phyloP scores from a whole-genome alignment of 64 coral and sea anemone species.

The Pocillopora verrucosa region DNA sequence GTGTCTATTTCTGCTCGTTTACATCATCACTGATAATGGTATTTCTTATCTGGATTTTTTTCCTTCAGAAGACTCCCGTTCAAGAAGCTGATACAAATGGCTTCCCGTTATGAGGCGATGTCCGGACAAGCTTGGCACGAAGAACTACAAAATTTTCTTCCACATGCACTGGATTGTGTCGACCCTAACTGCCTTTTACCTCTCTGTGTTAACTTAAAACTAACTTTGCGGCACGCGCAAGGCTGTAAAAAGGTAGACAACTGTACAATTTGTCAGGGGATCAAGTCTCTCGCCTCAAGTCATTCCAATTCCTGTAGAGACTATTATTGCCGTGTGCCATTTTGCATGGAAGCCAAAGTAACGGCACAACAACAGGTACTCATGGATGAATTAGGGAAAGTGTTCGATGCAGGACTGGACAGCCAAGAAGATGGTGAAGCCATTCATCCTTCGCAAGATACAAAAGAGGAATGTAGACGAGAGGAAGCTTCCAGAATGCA shows the following conservation, averaged over 20 bases:
- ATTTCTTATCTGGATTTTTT: too few species aligned
- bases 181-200: conserved; percentile 1
- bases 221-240: conserved; percentile 11
- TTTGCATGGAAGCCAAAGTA: conserved; percentile 30
- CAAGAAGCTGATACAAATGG: not conserved
- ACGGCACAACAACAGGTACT: conserved; percentile 14
- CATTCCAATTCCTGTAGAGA: conserved; percentile 33
- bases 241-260: conserved; percentile 7
- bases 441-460: too few species aligned
- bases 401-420: not conserved
- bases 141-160: conserved; percentile 23
- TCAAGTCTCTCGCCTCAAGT: conserved; percentile 11
- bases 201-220: conserved; percentile 41
- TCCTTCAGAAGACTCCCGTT: too few species aligned
- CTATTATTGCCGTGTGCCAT: conserved; percentile 28
- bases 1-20: too few species aligned
- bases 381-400: conserved; percentile 11
- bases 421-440: not conserved
- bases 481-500: not conserved
- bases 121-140: conserved; percentile 19
- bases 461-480: too few species aligned
- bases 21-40: too few species aligned
- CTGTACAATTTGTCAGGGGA: conserved; percentile 21
- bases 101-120: not conserved
- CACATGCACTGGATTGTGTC: conserved; percentile 29